Conservation (phyloP, 2,113 vertebrate genomes). For the Tachuris rubrigastra region DNA sequence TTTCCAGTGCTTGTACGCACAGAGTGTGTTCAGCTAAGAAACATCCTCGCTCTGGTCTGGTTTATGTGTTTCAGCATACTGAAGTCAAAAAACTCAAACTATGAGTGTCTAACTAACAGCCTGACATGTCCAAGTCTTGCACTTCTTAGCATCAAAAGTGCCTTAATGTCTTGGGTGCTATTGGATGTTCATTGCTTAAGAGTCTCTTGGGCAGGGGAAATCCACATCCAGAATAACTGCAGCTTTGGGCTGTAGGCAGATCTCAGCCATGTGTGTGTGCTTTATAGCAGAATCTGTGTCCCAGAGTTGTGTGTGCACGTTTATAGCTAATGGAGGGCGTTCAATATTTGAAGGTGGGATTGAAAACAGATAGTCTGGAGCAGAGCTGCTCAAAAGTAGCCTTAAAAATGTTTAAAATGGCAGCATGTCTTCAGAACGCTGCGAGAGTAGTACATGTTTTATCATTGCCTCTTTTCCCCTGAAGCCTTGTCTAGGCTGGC, state of each 20-base stretch:
- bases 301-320: neutral
- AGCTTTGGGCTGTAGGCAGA: neutral
- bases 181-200: neutral
- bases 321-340: neutral
- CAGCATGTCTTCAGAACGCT: neutral
- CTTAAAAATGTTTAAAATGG: neutral
- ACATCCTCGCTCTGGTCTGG: neutral
- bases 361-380: neutral
- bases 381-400: neutral
- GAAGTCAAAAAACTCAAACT: neutral
- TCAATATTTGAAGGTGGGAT: neutral
- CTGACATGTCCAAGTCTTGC: neutral
- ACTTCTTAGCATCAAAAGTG: neutral
- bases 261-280: fast-evolving
- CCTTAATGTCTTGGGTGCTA: neutral
- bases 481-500: neutral
- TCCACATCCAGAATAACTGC: neutral
- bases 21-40: neutral
- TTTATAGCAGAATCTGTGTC: neutral
- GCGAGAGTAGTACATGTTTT: neutral
- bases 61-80: neutral
- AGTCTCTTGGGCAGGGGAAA: neutral
- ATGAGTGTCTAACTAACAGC: neutral
- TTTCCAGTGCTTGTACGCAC: neutral
- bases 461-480: neutral